phyloP scores from a whole-genome alignment of 2,113 vertebrate genomes.

The Megaceryle maxima region DNA sequence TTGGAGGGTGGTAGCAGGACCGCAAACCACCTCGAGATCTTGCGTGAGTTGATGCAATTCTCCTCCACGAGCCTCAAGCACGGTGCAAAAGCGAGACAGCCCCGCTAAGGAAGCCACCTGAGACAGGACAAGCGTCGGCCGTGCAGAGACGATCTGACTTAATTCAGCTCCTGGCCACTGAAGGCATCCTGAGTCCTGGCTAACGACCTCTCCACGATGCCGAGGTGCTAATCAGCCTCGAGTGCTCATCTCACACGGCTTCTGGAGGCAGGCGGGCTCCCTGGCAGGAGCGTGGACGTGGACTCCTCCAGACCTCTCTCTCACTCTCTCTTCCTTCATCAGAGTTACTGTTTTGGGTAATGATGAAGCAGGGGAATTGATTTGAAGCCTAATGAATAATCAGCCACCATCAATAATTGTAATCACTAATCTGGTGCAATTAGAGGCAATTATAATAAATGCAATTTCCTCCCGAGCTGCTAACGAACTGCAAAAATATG shows the following conservation, averaged over 20 bases:
- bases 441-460: slow-evolving; percentile 88
- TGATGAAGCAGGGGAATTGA: slow-evolving; percentile 77
- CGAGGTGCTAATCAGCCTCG: slow-evolving; percentile 25
- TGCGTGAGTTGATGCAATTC: accelerated
- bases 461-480: slow-evolving; percentile 83
- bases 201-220: not conserved
- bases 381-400: slow-evolving; percentile 86
- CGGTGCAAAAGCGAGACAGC: not conserved
- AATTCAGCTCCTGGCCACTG: not conserved
- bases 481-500: slow-evolving; percentile 84
- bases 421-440: slow-evolving; percentile 89
- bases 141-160: not conserved
- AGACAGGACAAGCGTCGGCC: not conserved
- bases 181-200: not conserved
- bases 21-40: accelerated
- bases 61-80: accelerated
- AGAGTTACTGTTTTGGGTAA: slow-evolving; percentile 76
- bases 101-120: not conserved
- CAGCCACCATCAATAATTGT: slow-evolving; percentile 86
- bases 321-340: slow-evolving; percentile 71
- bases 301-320: slow-evolving; percentile 60
- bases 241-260: slow-evolving; percentile 18
- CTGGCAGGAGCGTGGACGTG: slow-evolving; percentile 22
- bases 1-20: accelerated
- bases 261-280: not conserved